Base-by-base conservation (phyloP, 2,797 vertebrate genomes). In the Phylloscopus collybita region DNA sequence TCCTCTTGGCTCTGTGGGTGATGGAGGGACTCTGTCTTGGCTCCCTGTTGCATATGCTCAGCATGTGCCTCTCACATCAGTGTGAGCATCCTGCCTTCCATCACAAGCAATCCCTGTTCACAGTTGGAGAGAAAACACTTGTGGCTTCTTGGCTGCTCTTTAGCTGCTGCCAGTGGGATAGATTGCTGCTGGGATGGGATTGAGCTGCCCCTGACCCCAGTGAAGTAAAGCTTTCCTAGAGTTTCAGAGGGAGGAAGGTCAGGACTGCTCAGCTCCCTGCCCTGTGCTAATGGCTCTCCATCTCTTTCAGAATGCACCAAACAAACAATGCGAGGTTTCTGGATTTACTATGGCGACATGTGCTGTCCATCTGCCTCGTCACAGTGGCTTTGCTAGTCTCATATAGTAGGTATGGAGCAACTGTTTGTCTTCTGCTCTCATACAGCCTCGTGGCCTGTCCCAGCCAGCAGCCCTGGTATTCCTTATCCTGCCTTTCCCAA, bases 271-370 rank as follows among this genome's bases (percentile, higher is more conserved):
- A 40, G 60, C 76, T 85, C 72, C 85, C 87, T 94, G 85, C 72
- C 87, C 76, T 26, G 53, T n/a, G 86, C 90, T 96, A 85, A 96
- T 74, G 61, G 85, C 92, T 94, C 86, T 83, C 86, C 86, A 65
- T 96, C 71, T 94, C 75, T 93, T 94, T 89, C 97, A 99, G 99
- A 98, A 99, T 99, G 99, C 99, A 99, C 98, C 99, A 99, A 97
- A 99, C 99, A 83, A 99, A 99, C 98, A 99, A 99, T 49, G 99
- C 99, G 79, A 99, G 99, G 92, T 99, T 99, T 98, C 98, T 99
- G 98, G 99, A 99, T 97, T 97, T 99, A 97, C 98, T 99, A 73
- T 99, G 99, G 99, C 98, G 99, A 98, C 99, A 99, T 21, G 95
- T 99, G 95, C 98, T 99, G 92, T 99, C 99, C 92, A 97, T 99